Evolutionary conservation across 1,140 invertebrate species (phyloP), one percentile per base, ranked within the genome.

Genomic region (Scaptomyza montana): DNA sequence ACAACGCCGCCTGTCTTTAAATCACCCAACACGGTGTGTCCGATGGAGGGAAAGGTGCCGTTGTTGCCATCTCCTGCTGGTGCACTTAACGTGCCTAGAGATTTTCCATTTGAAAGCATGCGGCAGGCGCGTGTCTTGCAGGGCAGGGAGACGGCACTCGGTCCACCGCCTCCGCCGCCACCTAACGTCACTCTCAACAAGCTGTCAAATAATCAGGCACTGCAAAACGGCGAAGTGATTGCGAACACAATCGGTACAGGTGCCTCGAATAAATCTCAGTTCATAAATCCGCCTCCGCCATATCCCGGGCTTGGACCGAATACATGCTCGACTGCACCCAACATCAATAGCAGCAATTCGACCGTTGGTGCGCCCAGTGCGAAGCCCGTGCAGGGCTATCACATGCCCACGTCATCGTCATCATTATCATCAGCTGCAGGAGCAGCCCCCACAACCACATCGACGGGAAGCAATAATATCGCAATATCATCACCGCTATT

Each of bases 71-170:
- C 93, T 25, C 75, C 75, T 75, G 72, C 69, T 10, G 77, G 79
- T 10, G 55, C 80, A 13, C 56, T 77, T 9, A 75, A 75, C 46
- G 80, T 70, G 70, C 70, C 67, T 50, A 78, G 93, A 13, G 92
- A 95, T 79, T 97, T 96, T 92, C 96, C 97, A 13, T 98, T 97
- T 91, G 95, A 96, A 74, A 97, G 96, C 92, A 97, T 98, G 97
- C 97, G 96, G 56, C 97, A 97, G 87, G 96, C 96, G 54, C 91
- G 93, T 81, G 94, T 94, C 10, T 92, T 94, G 91, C 93, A 94
- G 63, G 91, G 93, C 30, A 93, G 94, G n/a, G 92, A 92, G 46
- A 46, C 66, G 12, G 16, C 73, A 43, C 60, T 91, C 43, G 84
- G 75, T 12, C 74, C 82, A 16, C 65, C 64, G 39, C 81, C 78